Percentiles rank a stretch among this genome's conserved stretches.
Evolutionary conservation across 2,797 vertebrate genomes (phyloP).

Genomic region (Neopelma chrysocephalum): DNA sequence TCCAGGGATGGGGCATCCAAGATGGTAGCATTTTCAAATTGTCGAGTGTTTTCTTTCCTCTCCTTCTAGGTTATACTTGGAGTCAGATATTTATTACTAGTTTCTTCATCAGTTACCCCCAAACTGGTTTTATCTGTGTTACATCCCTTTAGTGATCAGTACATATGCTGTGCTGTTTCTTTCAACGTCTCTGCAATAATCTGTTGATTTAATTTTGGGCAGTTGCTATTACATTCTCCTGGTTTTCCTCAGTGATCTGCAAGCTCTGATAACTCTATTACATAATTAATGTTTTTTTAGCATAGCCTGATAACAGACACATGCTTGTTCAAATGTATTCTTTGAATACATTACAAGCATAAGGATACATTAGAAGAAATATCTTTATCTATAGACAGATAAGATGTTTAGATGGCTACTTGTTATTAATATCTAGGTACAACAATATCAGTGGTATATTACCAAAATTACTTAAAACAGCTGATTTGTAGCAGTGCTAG

Average conservation of each 20-base stretch:
- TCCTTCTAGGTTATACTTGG: background rate
- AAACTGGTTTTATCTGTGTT: background rate
- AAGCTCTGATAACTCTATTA: background rate
- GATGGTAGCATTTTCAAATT: background rate
- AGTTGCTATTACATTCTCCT: background rate
- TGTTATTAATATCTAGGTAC: background rate
- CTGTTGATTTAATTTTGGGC: background rate
- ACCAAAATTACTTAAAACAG: no score
- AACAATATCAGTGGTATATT: background rate
- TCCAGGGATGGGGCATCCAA: background rate
- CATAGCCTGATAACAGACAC: background rate
- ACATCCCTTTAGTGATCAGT: background rate
- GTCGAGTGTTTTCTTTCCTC: background rate
- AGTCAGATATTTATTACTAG: background rate
- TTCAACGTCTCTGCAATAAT: background rate
- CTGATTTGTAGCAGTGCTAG: no score
- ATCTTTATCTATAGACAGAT: background rate
- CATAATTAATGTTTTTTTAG: background rate
- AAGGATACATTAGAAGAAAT: background rate
- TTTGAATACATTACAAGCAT: background rate
- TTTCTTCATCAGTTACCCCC: background rate
- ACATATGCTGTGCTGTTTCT: background rate
- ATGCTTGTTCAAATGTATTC: background rate
- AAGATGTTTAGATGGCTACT: background rate
- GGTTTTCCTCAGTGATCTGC: background rate